These are phyloP conservation scores for Brachirus orientalis DNA, from an alignment of 2,113 vertebrate genomes.

Conservation along the genomic window DNA sequence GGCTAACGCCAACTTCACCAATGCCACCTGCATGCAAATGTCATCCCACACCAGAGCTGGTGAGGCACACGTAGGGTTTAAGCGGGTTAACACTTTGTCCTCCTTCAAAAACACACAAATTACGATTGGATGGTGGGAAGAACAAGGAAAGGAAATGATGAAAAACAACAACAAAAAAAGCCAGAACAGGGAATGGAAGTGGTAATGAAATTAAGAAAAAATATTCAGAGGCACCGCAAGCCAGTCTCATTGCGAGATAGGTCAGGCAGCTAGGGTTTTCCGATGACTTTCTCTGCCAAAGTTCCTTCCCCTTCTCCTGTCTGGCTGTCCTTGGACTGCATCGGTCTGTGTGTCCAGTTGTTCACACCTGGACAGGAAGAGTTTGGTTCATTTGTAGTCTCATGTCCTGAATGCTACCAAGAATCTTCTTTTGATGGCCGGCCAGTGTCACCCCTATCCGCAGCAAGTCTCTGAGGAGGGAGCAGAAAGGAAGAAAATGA, in stretches of 20 bases:
- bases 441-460: conserved; percentile 98
- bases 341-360: conserved; percentile 45
- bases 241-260: conserved; percentile 80
- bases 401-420: conserved; percentile 99
- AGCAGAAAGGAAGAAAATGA: conserved; percentile 26
- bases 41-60: conserved; percentile 65
- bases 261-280: conserved; percentile 83
- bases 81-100: conserved; percentile 38
- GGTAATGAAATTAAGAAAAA: conserved; percentile 61
- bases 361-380: conserved; percentile 97
- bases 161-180: conserved; percentile 70
- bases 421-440: conserved; percentile 99
- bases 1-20: conserved; percentile 73
- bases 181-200: conserved; percentile 74
- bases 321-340: conserved; percentile 66
- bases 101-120: conserved; percentile 75
- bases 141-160: conserved; percentile 58
- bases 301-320: conserved; percentile 63
- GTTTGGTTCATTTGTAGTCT: conserved; percentile 99
- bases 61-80: conserved; percentile 67
- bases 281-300: conserved; percentile 80
- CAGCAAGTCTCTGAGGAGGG: conserved; percentile 89
- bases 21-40: conserved; percentile 79
- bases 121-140: conserved; percentile 52
- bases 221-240: conserved; percentile 88